Base-by-base conservation (phyloP, 2,797 vertebrate species). In the Sparus aurata region DNA sequence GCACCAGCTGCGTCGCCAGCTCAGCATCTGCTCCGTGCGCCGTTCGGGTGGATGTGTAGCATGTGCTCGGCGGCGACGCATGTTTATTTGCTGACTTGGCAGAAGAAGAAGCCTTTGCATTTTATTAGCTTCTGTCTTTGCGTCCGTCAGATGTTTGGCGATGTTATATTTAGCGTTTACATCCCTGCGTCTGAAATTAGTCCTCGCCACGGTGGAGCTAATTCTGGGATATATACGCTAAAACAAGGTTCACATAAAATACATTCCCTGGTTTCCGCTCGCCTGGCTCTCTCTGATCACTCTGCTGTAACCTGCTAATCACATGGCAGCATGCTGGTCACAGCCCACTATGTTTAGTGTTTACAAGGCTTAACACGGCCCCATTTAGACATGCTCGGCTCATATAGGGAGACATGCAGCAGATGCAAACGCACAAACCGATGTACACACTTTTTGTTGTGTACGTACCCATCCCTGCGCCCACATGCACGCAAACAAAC, bases 341-440 rank as follows among this genome's bases (percentile, higher is more conserved):
- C 83, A 75, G 84, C 85, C 77, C 84, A 84, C 91, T 92, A 92
- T 92, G 85, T 92, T 93, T 93, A 94, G 91, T 92, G 92, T 93
- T 94, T 94, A 93, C 84, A 84, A 90, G 91, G 79, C 73, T 85
- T 67, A 80, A 88, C 86, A 71, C 1, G 20, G 69, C 80, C 68
- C 57, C 8, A 34, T 85, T 90, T 83, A 88, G 83, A 85, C 53
- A 34, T 25, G 73, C 85, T 75, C 23, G 12, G 41, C 76, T 74
- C 75, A 57, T 86, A 83, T 79, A 77, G 79, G 62, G 67, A 47
- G 46, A 60, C 57, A 75, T 62, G 77, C 71, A 84, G 69, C 79
- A 82, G 62, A 83, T 65, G 63, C 52, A 71, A 67, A 38, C 34
- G 38, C 30, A 38, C 34, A 50, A 43, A 50, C 62, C 27, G 12